These are phyloP conservation scores for Formicarius rufipectus DNA, from an alignment of 2,113 vertebrate genomes.

Conservation along the genomic window DNA sequence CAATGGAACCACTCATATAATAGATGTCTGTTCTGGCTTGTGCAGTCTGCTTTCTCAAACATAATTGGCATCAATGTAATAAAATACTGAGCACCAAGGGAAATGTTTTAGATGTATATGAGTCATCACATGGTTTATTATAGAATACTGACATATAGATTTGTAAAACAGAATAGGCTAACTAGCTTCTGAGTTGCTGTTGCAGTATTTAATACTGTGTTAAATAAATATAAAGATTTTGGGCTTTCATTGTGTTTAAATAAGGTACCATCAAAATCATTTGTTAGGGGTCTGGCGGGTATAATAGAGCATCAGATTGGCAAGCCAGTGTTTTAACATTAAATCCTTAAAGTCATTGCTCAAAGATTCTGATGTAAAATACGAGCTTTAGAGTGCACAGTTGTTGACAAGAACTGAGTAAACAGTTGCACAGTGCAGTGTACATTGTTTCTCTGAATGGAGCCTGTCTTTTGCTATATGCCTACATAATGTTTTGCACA, in stretches of 20 bases:
- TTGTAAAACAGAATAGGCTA: conserved; percentile 1
- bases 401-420: neutral
- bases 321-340: neutral
- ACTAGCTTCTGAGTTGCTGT: neutral
- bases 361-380: neutral
- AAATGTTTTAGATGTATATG: conserved; percentile 54
- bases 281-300: neutral
- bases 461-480: neutral
- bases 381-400: neutral
- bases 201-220: neutral
- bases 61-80: conserved; percentile 57
- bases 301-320: neutral
- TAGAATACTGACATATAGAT: neutral
- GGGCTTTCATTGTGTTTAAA: neutral
- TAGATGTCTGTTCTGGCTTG: conserved; percentile 17
- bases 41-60: conserved; percentile 26
- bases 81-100: conserved; percentile 46
- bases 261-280: neutral
- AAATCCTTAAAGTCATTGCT: neutral
- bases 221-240: neutral
- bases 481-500: conserved; percentile 22
- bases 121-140: conserved; percentile 49
- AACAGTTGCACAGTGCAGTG: neutral
- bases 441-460: neutral
- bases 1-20: conserved; percentile 56